These are phyloP conservation scores for Eutolmus rufibarbis DNA, from an alignment of 2,888 invertebrate species.

Conservation along the genomic window DNA sequence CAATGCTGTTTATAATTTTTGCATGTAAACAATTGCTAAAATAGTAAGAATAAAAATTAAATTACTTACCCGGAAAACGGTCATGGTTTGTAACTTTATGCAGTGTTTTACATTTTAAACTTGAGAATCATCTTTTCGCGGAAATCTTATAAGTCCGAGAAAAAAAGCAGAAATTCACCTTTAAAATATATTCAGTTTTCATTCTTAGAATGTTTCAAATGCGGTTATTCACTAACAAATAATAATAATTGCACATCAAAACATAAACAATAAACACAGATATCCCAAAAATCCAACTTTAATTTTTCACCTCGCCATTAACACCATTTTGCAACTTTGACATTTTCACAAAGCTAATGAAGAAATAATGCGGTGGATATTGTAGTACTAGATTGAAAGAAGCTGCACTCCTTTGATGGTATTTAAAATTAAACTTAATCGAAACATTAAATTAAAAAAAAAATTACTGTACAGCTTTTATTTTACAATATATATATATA, in stretches of 20 bases:
- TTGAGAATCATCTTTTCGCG: background rate
- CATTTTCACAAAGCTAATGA: background rate
- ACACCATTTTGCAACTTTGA: conserved; percentile 9
- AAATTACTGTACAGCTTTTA: background rate
- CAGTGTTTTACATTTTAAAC: background rate
- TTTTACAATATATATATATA: background rate
- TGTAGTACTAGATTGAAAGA: background rate
- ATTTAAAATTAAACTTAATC: background rate
- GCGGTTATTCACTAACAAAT: background rate
- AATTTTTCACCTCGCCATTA: conserved; percentile 4
- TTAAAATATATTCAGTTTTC: background rate
- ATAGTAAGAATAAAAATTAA: background rate
- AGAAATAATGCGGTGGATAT: background rate
- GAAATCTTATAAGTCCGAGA: background rate
- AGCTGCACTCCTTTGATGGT: background rate
- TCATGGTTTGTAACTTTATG: background rate
- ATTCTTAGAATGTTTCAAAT: background rate
- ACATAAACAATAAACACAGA: background rate
- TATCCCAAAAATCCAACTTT: background rate
- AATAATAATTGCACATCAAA: background rate
- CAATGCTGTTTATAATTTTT: background rate
- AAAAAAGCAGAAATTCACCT: background rate
- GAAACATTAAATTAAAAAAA: background rate
- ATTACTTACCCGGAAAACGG: background rate
- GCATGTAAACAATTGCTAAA: background rate